These are phyloP conservation scores for Sporophila hypoxantha DNA, from an alignment of 2,113 vertebrate species.

Conservation along the genomic window DNA sequence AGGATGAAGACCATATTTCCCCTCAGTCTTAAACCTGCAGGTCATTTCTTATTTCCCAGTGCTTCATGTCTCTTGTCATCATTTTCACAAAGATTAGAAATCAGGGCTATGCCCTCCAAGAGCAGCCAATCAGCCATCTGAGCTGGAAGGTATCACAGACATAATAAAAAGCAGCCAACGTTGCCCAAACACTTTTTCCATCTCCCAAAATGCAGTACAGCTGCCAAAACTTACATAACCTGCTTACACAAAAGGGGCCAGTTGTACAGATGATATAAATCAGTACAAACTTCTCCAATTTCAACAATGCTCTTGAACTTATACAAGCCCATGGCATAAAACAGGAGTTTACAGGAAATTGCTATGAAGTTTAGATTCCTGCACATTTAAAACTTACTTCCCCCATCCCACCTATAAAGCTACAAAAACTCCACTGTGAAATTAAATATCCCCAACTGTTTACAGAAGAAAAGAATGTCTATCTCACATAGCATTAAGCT, in stretches of 20 bases:
- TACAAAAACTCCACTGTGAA: neutral
- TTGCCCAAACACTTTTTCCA: neutral
- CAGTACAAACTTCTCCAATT: conserved; percentile 7
- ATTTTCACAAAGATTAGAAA: neutral
- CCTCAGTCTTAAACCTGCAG: neutral
- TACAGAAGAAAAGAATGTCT: neutral
- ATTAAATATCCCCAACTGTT: neutral
- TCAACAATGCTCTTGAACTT: neutral
- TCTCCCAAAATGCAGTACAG: neutral
- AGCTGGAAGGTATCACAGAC: neutral
- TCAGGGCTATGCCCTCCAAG: neutral
- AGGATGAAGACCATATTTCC: neutral
- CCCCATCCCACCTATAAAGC: neutral
- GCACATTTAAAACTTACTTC: neutral
- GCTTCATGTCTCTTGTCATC: neutral
- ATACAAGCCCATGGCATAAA: conserved; percentile 8
- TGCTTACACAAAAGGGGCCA: conserved; percentile 21
- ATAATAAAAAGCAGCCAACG: neutral
- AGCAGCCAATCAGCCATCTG: neutral
- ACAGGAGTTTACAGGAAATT: conserved; percentile 25
- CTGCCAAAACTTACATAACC: conserved; percentile 42
- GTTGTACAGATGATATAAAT: conserved; percentile 13
- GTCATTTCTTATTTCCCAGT: conserved; percentile 1
- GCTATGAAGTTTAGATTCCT: neutral
- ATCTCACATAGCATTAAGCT: neutral